Evolutionary conservation across 2,888 invertebrate genomes (phyloP), one percentile per base, ranked within the genome.

Genomic region (Antheraea assamensis): DNA sequence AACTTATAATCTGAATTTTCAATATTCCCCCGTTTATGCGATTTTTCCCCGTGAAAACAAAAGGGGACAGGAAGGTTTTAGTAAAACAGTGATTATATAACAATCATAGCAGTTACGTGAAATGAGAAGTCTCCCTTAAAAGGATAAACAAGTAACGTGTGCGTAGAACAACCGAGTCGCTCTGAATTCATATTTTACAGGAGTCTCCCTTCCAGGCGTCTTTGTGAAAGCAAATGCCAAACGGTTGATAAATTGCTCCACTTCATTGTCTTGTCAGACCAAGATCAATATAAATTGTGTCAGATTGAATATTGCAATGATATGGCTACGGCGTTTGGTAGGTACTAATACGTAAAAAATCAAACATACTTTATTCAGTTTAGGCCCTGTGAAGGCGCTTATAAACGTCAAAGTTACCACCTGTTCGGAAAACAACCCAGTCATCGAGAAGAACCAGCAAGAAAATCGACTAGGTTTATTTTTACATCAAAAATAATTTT

Each of bases 131-230:
- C 91, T 90, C 91, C 92, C 93, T 92, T 91, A 89, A 89, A 91
- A 92, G 90, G 90, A 93, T 94, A 94, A 94, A 93, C 94, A 93
- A 94, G 93, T 92, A 92, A 89, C 95, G 95, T 92, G 93, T 95
- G 95, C 90, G 87, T 86, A 88, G 82, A 94, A 95, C 89, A 91
- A 88, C 93, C 90, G 82, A 88, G 88, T 90, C 89, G 87, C 88
- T 89, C 87, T 83, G 90, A 90, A 92, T 92, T 92, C 92, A 92
- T 93, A 93, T 94, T 93, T 93, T 92, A 90, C 89, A 88, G 82
- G 81, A 77, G 85, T 84, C 87, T 88, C 89, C 89, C 89, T 90
- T 82, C 79, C 85, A 82, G 80, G 81, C 81, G 81, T 83, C 84
- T 83, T 84, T 80, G 81, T 82, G 80, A 79, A 82, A 79, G 76